These are phyloP conservation scores for Eremophila alpestris DNA, from an alignment of 2,797 vertebrate genomes.

Conservation along the genomic window DNA sequence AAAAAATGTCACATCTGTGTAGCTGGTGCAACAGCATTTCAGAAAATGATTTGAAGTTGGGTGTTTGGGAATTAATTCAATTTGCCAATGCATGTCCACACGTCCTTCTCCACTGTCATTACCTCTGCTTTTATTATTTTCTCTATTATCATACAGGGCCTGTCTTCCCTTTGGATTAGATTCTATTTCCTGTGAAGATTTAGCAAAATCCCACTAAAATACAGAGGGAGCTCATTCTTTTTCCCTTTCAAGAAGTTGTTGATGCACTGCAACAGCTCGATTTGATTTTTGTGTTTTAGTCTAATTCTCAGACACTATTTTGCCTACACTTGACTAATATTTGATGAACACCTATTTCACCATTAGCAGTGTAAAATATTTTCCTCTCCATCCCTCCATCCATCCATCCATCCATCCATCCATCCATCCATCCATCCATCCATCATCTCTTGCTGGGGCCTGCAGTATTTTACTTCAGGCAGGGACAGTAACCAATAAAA, in stretches of 20 bases:
- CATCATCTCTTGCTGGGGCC: background rate
- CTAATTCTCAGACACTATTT: background rate
- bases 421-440: background rate
- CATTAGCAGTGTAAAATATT: background rate
- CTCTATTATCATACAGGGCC: background rate
- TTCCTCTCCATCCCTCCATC: background rate
- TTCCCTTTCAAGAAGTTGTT: background rate
- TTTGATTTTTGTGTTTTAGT: background rate
- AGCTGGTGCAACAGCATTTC: background rate
- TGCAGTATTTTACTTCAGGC: background rate
- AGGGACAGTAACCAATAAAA: background rate
- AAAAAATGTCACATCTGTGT: slow-evolving; percentile 41
- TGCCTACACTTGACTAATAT: background rate
- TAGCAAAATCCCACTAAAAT: background rate
- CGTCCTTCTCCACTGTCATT: slow-evolving; percentile 24
- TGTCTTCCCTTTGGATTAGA: background rate
- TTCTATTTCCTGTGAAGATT: background rate
- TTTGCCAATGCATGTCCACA: slow-evolving; percentile 35
- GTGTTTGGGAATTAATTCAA: slow-evolving; percentile 48
- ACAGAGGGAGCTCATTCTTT: background rate
- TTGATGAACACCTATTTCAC: background rate
- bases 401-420: background rate
- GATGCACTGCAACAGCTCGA: background rate
- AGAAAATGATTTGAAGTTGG: slow-evolving; percentile 30
- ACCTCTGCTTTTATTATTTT: background rate